These are phyloP conservation scores for Zaprionus nigranus DNA, from an alignment of 1,140 invertebrate genomes.

Conservation along the genomic window DNA sequence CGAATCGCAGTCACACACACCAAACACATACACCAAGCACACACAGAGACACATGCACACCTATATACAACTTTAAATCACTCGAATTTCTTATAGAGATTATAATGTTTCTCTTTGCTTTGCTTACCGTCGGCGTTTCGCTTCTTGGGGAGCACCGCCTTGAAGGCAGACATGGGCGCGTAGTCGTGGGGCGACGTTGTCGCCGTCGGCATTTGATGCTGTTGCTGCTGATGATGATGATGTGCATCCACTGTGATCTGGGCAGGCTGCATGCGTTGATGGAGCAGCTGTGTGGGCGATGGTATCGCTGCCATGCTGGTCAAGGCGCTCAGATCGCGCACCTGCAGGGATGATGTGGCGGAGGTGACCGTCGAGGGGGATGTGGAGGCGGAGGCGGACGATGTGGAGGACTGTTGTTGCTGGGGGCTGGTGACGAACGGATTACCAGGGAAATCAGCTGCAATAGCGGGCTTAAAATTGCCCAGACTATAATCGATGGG, in stretches of 20 bases:
- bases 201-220: conserved; percentile 65
- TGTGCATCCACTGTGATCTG: conserved; percentile 65
- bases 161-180: conserved; percentile 80
- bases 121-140: conserved; percentile 81
- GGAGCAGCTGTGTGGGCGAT: conserved; percentile 77
- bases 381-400: conserved; percentile 44
- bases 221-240: conserved; percentile 56
- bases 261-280: conserved; percentile 71
- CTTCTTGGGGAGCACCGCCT: conserved; percentile 80
- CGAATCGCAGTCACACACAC: not conserved
- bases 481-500: conserved; percentile 80
- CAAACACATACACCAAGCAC: not conserved
- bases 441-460: conserved; percentile 74
- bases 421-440: conserved; percentile 66
- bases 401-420: conserved; percentile 56
- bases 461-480: conserved; percentile 80
- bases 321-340: conserved; percentile 74
- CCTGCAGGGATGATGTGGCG: conserved; percentile 56
- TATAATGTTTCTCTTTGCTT: not conserved
- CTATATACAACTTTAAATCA: not conserved
- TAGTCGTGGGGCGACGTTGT: conserved; percentile 73
- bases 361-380: conserved; percentile 40
- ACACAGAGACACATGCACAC: not conserved
- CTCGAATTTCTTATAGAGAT: not conserved
- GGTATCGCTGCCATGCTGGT: conserved; percentile 80